Evolutionary conservation across 2,113 vertebrate genomes (phyloP).

Genomic region (Plectropomus leopardus): DNA sequence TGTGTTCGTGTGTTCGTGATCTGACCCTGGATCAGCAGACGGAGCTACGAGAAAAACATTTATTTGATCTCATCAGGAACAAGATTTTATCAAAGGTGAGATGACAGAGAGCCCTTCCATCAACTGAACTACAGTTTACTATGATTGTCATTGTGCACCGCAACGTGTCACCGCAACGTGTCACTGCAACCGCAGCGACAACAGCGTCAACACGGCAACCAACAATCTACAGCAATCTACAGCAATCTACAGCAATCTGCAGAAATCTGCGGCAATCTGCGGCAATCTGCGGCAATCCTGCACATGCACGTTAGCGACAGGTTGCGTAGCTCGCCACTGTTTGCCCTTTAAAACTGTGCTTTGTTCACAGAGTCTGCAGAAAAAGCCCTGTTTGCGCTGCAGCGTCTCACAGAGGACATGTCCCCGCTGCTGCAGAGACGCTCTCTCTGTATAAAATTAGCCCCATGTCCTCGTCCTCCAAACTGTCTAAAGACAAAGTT

Average conservation of each 20-base stretch:
- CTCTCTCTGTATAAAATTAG: slow-evolving; percentile 30
- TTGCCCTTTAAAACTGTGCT: slow-evolving; percentile 83
- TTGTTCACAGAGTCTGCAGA: slow-evolving; percentile 34
- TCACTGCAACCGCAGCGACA: slow-evolving; percentile 54
- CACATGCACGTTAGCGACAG: slow-evolving; percentile 83
- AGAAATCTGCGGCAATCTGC: too few relatives aligned
- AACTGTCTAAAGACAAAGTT: slow-evolving; percentile 7
- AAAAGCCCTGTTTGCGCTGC: slow-evolving; percentile 43
- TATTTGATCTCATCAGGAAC: too few relatives aligned
- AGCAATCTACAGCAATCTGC: too few relatives aligned
- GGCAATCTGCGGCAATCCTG: too few relatives aligned
- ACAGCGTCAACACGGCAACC: too few relatives aligned
- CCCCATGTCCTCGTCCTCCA: not conserved
- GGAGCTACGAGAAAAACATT: too few relatives aligned
- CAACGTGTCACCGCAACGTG: slow-evolving; percentile 78
- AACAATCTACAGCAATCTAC: too few relatives aligned
- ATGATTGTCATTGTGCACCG: slow-evolving; percentile 90
- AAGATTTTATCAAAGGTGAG: slow-evolving; percentile 71
- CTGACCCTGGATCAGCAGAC: too few relatives aligned
- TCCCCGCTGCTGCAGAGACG: not conserved
- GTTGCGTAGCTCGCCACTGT: slow-evolving; percentile 89
- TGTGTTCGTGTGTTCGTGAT: too few relatives aligned
- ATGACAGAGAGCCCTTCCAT: slow-evolving; percentile 88
- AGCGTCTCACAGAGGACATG: not conserved
- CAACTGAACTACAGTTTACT: slow-evolving; percentile 86